Conservation (phyloP, 2,113 vertebrate genomes). For the Oreotrochilus melanogaster region DNA sequence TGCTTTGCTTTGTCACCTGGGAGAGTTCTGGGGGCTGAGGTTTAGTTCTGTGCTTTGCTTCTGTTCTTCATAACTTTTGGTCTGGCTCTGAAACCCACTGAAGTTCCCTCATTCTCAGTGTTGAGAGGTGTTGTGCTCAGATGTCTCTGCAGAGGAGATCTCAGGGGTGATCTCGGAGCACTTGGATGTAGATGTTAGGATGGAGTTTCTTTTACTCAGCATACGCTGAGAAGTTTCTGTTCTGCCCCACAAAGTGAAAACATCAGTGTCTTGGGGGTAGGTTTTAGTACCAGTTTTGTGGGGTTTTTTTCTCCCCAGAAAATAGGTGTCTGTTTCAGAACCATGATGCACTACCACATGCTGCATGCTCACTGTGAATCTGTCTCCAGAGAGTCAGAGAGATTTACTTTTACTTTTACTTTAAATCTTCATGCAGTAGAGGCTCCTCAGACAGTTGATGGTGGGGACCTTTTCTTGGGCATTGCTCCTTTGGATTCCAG, state of each 20-base stretch:
- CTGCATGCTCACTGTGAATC: background rate
- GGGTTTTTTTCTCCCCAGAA: background rate
- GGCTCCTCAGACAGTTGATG: background rate
- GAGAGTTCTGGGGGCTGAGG: background rate
- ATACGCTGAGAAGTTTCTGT: background rate
- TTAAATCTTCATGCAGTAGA: background rate
- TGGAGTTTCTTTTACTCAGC: background rate
- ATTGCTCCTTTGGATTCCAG: background rate
- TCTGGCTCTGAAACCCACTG: background rate
- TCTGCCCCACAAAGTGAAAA: background rate
- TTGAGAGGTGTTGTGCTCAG: background rate
- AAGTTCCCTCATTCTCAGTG: background rate
- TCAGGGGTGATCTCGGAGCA: fast-evolving
- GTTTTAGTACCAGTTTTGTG: background rate
- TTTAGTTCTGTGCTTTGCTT: background rate
- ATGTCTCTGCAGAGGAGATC: background rate
- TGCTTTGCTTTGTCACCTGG: fast-evolving
- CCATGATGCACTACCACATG: fast-evolving
- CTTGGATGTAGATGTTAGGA: background rate
- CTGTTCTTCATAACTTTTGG: fast-evolving
- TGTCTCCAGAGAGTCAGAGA: background rate
- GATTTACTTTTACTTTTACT: background rate
- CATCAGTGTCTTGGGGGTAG: background rate
- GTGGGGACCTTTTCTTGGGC: background rate
- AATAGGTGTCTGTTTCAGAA: background rate